A percentile compares a stretch with the other conserved stretches of the same genome.
These are phyloP conservation scores for Seriola aureovittata DNA, from an alignment of 2,113 vertebrate species.

Conservation along the genomic window DNA sequence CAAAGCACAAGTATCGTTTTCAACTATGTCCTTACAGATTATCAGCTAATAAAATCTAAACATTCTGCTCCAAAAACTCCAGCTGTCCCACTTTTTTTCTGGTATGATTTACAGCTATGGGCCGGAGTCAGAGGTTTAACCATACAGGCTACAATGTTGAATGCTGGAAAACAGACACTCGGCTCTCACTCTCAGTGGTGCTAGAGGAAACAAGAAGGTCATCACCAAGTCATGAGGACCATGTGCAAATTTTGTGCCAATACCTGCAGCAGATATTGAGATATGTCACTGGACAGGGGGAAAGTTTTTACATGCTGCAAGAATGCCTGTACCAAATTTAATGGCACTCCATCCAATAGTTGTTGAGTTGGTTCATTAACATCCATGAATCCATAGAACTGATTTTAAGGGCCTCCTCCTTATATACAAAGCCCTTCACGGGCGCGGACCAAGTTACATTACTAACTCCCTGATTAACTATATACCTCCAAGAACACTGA, in stretches of 20 bases:
- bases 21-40: slow-evolving; percentile 1
- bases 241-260: background rate
- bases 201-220: background rate
- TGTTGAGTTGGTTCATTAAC: background rate
- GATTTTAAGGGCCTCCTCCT: too few species aligned
- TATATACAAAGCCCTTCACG: too few species aligned
- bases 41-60: slow-evolving; percentile 18
- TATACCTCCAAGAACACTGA: too few species aligned
- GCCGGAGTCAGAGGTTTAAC: background rate
- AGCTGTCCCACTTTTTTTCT: slow-evolving; percentile 28
- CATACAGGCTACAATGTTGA: background rate
- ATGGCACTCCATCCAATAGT: background rate
- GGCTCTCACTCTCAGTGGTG: background rate
- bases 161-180: slow-evolving; percentile 1
- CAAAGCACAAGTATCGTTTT: slow-evolving; percentile 27
- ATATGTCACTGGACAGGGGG: background rate
- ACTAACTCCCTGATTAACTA: too few species aligned
- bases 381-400: background rate
- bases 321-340: background rate
- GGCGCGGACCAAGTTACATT: too few species aligned
- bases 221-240: background rate
- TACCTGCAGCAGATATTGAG: background rate
- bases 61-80: slow-evolving; percentile 38
- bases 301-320: background rate
- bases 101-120: slow-evolving; percentile 15